Percentiles rank a stretch among this genome's conserved stretches.
Conservation (phyloP, 2,113 vertebrate species). For the Boleophthalmus pectinirostris region DNA sequence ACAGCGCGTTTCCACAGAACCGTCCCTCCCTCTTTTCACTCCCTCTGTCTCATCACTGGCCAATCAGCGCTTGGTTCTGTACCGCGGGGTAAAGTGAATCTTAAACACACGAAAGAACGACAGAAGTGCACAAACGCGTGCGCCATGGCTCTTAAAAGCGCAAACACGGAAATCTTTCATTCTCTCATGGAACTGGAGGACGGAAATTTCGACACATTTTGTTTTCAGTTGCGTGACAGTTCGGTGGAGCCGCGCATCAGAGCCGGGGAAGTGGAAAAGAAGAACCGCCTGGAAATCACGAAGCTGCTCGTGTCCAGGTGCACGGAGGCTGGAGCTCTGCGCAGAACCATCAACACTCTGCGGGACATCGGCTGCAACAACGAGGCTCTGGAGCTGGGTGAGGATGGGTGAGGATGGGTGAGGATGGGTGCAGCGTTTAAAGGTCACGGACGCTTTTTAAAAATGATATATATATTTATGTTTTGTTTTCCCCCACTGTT, state of each 20-base stretch:
- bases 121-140: no score
- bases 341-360: not conserved
- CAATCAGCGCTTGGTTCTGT: no score
- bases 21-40: no score
- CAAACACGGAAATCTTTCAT: not conserved
- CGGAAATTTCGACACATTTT: not conserved
- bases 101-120: no score
- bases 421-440: not conserved
- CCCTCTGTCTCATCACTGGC: no score
- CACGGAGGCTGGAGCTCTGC: not conserved
- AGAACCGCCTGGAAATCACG: not conserved
- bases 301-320: not conserved
- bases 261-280: not conserved
- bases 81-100: no score
- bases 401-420: not conserved
- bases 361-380: not conserved
- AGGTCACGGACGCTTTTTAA: no score
- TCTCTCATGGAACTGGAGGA: not conserved
- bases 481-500: no score
- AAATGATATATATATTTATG: no score
- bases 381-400: not conserved
- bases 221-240: not conserved
- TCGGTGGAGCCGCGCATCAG: not conserved
- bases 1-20: no score
- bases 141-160: no score